Evolutionary conservation across 2,113 vertebrate species (phyloP).

Genomic region (Sapayoa aenigma): DNA sequence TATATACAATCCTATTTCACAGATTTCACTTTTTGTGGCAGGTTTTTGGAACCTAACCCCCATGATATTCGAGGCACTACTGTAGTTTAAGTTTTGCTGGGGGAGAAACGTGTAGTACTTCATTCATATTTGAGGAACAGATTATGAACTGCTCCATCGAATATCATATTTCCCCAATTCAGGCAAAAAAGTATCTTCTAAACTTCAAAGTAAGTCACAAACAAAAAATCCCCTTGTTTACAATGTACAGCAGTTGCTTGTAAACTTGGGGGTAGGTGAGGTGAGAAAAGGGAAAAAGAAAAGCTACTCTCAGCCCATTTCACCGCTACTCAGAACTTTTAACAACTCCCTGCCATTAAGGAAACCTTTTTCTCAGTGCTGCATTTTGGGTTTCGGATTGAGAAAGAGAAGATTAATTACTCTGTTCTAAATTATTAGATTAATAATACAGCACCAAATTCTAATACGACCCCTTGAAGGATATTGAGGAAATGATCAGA

Average conservation of each 20-base stretch:
- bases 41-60: too few species aligned
- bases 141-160: not conserved
- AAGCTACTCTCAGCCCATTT: not conserved
- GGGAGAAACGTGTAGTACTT: not conserved
- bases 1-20: too few species aligned
- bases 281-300: not conserved
- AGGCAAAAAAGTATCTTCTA: not conserved
- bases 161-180: not conserved
- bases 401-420: conserved; percentile 31
- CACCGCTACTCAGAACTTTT: conserved; percentile 18
- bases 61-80: too few species aligned
- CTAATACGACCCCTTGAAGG: not conserved
- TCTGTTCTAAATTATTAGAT: conserved; percentile 6
- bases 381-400: not conserved
- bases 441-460: not conserved
- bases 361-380: not conserved
- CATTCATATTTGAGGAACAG: not conserved
- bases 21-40: too few species aligned
- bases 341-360: conserved; percentile 13
- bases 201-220: conserved; percentile 18
- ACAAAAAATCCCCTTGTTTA: not conserved
- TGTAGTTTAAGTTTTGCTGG: not conserved
- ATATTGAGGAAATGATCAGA: not conserved
- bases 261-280: not conserved
- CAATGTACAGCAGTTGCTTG: not conserved